Conservation (phyloP, 2,113 vertebrate genomes). For the Amia ocellicauda region DNA sequence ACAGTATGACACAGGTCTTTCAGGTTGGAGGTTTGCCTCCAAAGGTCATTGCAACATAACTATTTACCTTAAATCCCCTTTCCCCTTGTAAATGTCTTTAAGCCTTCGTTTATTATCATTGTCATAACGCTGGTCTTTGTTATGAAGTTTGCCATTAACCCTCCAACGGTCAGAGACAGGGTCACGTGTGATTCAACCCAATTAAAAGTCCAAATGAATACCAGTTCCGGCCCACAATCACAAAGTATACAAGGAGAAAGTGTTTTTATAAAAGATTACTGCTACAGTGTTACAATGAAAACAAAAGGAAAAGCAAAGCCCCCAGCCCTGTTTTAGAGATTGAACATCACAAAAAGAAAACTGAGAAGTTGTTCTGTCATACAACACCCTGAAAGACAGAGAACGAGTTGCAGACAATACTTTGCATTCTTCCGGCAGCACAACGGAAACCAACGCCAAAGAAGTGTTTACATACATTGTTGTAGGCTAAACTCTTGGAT, state of each 20-base stretch:
- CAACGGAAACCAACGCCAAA: no score
- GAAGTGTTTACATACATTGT: no score
- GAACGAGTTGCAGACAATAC: background rate
- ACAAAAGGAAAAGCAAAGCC: conserved; percentile 14
- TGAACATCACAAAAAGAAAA: background rate
- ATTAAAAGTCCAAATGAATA: conserved; percentile 31
- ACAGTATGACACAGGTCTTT: background rate
- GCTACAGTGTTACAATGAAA: conserved; percentile 5
- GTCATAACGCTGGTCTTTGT: conserved; percentile 20
- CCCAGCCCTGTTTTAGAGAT: background rate
- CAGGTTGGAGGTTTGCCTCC: background rate
- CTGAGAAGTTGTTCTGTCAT: background rate
- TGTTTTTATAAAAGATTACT: conserved; percentile 10
- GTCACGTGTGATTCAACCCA: conserved; percentile 28
- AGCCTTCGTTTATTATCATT: background rate
- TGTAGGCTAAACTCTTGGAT: no score
- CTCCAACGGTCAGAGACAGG: conserved; percentile 29
- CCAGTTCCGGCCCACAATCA: conserved; percentile 25
- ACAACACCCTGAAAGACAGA: background rate
- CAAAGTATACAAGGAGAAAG: conserved; percentile 19
- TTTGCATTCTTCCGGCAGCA: background rate
- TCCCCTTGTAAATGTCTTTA: background rate
- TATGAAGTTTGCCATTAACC: conserved; percentile 34
- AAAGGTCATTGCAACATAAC: background rate
- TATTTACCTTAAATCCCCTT: background rate